Conservation (phyloP, 1,140 invertebrate genomes). For the Carposina sasakii region DNA sequence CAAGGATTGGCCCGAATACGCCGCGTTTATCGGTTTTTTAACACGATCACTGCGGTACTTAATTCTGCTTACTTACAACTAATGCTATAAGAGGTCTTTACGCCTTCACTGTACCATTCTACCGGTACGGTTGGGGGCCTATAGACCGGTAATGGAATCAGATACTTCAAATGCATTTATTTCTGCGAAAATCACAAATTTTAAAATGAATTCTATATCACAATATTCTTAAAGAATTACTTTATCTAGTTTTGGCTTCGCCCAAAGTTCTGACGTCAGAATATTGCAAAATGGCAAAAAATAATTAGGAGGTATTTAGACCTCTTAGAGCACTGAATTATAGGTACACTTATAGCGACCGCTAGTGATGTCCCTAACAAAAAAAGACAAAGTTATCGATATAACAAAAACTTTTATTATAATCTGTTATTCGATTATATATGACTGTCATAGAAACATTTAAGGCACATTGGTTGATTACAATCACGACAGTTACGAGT, state of each 20-base stretch:
- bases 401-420: not conserved
- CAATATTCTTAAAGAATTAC: not conserved
- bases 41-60: slow-evolving; percentile 1
- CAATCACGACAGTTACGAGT: not conserved
- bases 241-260: too few relatives aligned
- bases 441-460: slow-evolving; percentile 2
- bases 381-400: not conserved
- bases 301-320: not conserved
- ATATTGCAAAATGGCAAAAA: not conserved
- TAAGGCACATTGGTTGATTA: not conserved
- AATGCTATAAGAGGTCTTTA: not conserved
- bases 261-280: not conserved
- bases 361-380: not conserved
- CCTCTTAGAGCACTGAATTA: slow-evolving; percentile 1
- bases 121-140: not conserved
- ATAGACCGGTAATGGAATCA: not conserved
- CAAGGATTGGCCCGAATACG: too few relatives aligned
- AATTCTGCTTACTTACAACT: not conserved
- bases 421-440: not conserved
- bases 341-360: not conserved
- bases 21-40: too few relatives aligned
- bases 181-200: not conserved
- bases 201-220: not conserved
- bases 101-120: not conserved
- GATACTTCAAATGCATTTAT: not conserved